A percentile compares a stretch with the other conserved stretches of the same genome.
Evolutionary conservation across 2,113 vertebrate genomes (phyloP).

Genomic region (Pyxicephalus adspersus): DNA sequence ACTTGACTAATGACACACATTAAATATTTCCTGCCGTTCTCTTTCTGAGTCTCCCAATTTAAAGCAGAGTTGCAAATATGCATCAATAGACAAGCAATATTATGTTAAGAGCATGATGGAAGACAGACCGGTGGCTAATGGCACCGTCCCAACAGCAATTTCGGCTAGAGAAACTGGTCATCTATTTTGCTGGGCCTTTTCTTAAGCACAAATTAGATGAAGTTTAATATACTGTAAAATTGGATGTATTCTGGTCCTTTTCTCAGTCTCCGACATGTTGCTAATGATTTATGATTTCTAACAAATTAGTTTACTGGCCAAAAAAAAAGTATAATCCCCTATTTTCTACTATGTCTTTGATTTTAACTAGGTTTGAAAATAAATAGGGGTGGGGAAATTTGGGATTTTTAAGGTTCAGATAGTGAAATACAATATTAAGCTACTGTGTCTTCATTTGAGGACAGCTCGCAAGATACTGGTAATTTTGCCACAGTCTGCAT

Average conservation of each 20-base stretch:
- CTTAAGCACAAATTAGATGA: constrained; percentile 83
- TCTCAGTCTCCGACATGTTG: constrained; percentile 72
- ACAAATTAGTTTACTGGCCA: background rate
- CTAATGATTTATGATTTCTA: constrained; percentile 74
- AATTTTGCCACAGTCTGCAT: too few relatives aligned
- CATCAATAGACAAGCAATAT: constrained; percentile 83
- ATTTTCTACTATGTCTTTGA: too few relatives aligned
- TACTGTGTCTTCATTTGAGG: too few relatives aligned
- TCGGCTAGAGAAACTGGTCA: constrained; percentile 85
- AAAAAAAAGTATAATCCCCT: background rate
- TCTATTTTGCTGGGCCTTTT: constrained; percentile 82
- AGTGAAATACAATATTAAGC: too few relatives aligned
- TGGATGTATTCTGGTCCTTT: constrained; percentile 82
- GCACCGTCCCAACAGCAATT: constrained; percentile 83
- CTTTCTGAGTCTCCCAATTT: constrained; percentile 78
- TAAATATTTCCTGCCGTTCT: constrained; percentile 73
- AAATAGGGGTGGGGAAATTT: too few relatives aligned
- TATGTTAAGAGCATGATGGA: constrained; percentile 85
- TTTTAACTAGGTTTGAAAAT: too few relatives aligned
- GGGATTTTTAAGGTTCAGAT: too few relatives aligned
- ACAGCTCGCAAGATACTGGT: too few relatives aligned
- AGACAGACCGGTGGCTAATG: constrained; percentile 76
- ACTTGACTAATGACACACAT: constrained; percentile 79
- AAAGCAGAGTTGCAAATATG: constrained; percentile 76
- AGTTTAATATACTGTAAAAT: constrained; percentile 85